A percentile compares a stretch with the other conserved stretches of the same genome.
Evolutionary conservation across 2,113 vertebrate genomes (phyloP).

Genomic region (Dermatemys mawii): DNA sequence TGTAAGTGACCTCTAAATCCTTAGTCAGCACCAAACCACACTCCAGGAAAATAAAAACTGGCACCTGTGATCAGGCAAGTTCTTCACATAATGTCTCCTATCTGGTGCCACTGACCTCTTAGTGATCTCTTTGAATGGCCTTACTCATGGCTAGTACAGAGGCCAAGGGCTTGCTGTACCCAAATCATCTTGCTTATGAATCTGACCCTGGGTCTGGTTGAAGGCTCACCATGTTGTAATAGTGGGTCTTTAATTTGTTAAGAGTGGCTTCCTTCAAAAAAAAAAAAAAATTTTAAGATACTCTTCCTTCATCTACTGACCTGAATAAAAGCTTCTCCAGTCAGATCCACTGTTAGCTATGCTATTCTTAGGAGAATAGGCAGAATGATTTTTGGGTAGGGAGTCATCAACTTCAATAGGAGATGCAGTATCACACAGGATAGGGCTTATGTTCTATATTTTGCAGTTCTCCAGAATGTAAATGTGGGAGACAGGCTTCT

Average conservation of each 20-base stretch:
- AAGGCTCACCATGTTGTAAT: rapidly evolving
- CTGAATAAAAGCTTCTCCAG: neutral
- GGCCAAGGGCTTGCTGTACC: neutral
- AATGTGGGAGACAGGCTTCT: neutral
- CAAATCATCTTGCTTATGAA: neutral
- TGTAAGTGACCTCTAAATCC: slow-evolving; percentile 37
- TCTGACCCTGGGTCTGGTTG: neutral
- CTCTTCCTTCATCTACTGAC: neutral
- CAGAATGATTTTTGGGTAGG: neutral
- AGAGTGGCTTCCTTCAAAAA: neutral
- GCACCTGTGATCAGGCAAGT: slow-evolving; percentile 37
- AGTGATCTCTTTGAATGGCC: neutral
- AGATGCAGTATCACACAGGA: neutral
- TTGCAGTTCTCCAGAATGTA: neutral
- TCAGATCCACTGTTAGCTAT: neutral
- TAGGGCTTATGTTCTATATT: neutral
- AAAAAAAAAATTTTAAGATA: neutral
- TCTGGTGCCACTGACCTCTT: neutral
- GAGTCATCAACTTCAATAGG: neutral
- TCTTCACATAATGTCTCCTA: neutral
- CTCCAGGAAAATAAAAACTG: neutral
- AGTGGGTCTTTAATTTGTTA: neutral
- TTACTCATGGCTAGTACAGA: neutral
- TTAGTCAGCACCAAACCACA: slow-evolving; percentile 50
- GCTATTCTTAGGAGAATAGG: neutral